A percentile compares a stretch with the other conserved stretches of the same genome.
Conservation (phyloP, 2,113 vertebrate genomes). For the Engystomops pustulosus region DNA sequence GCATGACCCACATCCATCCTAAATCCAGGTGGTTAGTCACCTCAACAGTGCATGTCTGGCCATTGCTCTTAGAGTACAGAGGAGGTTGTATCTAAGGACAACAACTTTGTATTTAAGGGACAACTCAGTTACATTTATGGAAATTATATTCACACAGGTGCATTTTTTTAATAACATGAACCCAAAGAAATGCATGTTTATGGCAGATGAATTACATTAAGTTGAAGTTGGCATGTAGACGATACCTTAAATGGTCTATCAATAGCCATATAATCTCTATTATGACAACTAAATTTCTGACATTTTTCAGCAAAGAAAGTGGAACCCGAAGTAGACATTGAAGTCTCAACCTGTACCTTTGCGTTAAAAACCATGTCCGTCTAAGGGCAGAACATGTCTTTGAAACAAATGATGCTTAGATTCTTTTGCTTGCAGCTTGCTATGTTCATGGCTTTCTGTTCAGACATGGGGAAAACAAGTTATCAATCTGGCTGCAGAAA, state of each 20-base stretch:
- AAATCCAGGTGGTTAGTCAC: too few species aligned
- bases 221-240: neutral
- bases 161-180: too few species aligned
- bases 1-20: too few species aligned
- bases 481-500: constrained; percentile 54
- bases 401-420: constrained; percentile 56
- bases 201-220: too few species aligned
- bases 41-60: too few species aligned
- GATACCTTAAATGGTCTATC: neutral
- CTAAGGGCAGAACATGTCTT: constrained; percentile 55
- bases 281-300: neutral
- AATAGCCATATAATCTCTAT: neutral
- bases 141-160: too few species aligned
- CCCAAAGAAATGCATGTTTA: too few species aligned
- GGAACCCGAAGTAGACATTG: constrained; percentile 41
- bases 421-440: constrained; percentile 50
- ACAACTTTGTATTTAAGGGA: too few species aligned
- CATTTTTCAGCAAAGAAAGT: constrained; percentile 34
- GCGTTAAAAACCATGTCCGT: constrained; percentile 55
- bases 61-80: too few species aligned
- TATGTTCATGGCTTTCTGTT: constrained; percentile 50
- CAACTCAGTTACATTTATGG: too few species aligned
- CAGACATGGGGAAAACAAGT: constrained; percentile 60
- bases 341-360: constrained; percentile 48
- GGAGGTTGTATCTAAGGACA: too few species aligned